Percentiles rank a stretch among this genome's conserved stretches.
Evolutionary conservation across 2,888 invertebrate genomes (phyloP).

Genomic region (Leucophenga montana): DNA sequence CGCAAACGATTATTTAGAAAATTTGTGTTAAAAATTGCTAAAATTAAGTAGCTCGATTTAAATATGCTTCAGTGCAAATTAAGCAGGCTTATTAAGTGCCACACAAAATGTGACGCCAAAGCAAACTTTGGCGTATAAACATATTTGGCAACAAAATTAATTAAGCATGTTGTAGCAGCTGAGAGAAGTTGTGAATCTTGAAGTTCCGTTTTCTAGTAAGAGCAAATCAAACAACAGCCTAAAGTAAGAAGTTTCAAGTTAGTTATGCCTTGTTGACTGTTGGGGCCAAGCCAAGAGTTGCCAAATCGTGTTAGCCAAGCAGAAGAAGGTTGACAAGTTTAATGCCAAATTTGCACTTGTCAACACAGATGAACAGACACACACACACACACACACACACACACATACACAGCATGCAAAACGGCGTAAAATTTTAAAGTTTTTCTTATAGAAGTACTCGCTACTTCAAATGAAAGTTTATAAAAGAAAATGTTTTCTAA

Average conservation of each 20-base stretch:
- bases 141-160: conserved; percentile 16
- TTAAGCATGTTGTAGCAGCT: conserved; percentile 19
- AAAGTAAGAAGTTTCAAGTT: conserved; percentile 2
- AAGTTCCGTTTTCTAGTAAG: neutral
- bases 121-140: neutral
- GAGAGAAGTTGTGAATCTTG: conserved; percentile 7
- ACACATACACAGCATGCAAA: neutral
- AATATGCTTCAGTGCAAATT: neutral
- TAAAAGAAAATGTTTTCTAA: no score
- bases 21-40: neutral
- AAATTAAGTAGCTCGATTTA: conserved; percentile 14
- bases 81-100: conserved; percentile 8
- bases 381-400: no score
- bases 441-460: neutral
- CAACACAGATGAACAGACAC: no score
- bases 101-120: no score
- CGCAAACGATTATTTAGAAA: no score
- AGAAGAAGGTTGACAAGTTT: neutral
- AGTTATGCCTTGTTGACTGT: conserved; percentile 1
- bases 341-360: conserved; percentile 10
- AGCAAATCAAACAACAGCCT: conserved; percentile 19
- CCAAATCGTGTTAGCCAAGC: neutral
- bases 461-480: no score
- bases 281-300: neutral
- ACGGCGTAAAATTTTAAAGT: neutral